Percentiles rank a stretch among this genome's conserved stretches.
Conservation (phyloP, 2,888 invertebrate species). For the Xanthorhoe designata region DNA sequence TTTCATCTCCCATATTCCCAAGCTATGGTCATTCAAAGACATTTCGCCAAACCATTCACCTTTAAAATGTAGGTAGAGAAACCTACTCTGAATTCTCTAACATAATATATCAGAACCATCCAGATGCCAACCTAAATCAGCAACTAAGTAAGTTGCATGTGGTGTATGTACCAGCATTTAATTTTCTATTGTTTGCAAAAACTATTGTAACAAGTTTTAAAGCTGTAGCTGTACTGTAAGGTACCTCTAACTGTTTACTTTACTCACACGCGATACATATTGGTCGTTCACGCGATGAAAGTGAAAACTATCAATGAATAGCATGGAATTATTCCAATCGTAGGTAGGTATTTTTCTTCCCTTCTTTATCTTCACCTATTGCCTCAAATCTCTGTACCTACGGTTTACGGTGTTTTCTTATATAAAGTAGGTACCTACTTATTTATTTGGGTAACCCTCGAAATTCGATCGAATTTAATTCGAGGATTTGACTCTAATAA, state of each 20-base stretch:
- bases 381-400: too few species aligned
- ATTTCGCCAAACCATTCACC: too few species aligned
- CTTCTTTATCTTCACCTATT: too few species aligned
- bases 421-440: not conserved
- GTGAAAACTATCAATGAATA: slow-evolving; percentile 27
- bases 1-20: too few species aligned
- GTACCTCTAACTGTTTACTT: not conserved
- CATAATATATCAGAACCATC: not conserved
- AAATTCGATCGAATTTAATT: too few species aligned
- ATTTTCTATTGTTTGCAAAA: slow-evolving; percentile 8
- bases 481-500: too few species aligned
- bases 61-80: too few species aligned
- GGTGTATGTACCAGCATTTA: slow-evolving; percentile 1
- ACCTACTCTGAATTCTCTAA: too few species aligned
- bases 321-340: slow-evolving; percentile 1
- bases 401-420: not conserved
- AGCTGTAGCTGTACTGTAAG: too few species aligned
- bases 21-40: too few species aligned
- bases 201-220: not conserved
- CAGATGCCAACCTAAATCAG: too few species aligned
- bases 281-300: slow-evolving; percentile 33
- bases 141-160: not conserved
- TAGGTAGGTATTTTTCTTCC: not conserved
- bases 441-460: too few species aligned
- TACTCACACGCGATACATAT: slow-evolving; percentile 17